Percentiles rank a stretch among this genome's conserved stretches.
phyloP scores from a whole-genome alignment of 2,797 vertebrate genomes.

The Odontamblyopus rebecca region DNA sequence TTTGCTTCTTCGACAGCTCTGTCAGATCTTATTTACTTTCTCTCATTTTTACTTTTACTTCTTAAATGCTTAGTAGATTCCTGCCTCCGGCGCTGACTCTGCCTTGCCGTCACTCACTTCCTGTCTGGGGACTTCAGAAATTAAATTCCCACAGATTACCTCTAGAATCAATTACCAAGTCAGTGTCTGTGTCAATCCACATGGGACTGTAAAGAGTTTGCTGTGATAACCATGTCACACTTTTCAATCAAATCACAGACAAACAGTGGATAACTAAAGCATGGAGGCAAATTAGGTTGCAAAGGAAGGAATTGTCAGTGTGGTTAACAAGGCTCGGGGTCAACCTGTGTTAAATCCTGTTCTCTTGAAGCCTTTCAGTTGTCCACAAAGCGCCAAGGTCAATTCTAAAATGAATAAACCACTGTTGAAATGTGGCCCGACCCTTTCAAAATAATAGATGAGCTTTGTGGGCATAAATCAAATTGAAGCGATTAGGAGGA shows the following conservation, averaged over 20 bases:
- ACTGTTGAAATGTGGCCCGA: background rate
- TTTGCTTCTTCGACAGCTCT: too few relatives aligned
- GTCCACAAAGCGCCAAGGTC: background rate
- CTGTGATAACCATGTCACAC: constrained; percentile 4
- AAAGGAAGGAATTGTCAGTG: background rate
- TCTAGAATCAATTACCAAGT: constrained; percentile 30
- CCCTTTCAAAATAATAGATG: constrained; percentile 10
- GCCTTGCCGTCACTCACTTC: constrained; percentile 27
- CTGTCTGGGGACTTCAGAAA: constrained; percentile 39
- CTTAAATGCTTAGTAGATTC: constrained; percentile 1
- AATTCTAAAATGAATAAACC: background rate
- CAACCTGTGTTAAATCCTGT: background rate
- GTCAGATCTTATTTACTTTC: too few relatives aligned
- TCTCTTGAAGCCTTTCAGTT: background rate
- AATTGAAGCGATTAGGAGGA: constrained; percentile 9
- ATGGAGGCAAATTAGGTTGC: background rate
- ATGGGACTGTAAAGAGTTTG: constrained; percentile 3
- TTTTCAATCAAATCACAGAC: background rate
- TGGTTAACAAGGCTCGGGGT: background rate
- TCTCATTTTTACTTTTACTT: too few relatives aligned
- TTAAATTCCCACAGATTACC: constrained; percentile 38
- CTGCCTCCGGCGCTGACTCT: background rate
- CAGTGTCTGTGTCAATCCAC: constrained; percentile 7
- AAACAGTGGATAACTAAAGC: constrained; percentile 2
- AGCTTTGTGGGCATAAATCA: constrained; percentile 10